Evolutionary conservation across 2,113 vertebrate species (phyloP).

Genomic region (Eulacestoma nigropectus): DNA sequence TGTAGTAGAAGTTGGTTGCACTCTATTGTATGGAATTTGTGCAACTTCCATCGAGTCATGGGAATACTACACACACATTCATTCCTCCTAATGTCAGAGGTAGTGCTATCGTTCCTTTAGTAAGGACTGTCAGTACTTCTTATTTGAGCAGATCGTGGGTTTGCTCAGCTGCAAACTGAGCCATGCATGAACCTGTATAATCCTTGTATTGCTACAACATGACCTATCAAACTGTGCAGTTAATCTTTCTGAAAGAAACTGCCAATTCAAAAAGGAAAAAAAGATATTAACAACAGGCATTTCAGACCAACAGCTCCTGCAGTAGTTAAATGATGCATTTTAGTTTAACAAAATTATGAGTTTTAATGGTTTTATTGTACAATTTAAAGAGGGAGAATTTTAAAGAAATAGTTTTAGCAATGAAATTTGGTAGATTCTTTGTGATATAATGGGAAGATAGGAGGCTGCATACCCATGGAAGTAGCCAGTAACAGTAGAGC

Average conservation of each 20-base stretch:
- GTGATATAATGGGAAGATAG: neutral
- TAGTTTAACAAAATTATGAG: neutral
- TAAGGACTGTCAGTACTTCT: neutral
- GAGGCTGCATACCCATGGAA: neutral
- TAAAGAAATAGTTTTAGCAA: neutral
- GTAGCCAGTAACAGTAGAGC: neutral
- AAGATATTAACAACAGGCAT: neutral
- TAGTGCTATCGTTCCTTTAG: neutral
- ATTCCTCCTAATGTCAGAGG: neutral
- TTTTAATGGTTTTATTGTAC: neutral
- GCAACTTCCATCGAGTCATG: neutral
- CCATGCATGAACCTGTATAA: neutral
- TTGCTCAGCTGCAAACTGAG: neutral
- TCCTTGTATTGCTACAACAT: neutral
- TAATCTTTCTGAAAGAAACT: neutral
- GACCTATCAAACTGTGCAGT: neutral
- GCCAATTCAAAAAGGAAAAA: neutral
- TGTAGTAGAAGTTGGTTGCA: neutral
- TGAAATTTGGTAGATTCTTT: neutral
- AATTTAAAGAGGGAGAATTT: neutral
- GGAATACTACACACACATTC: neutral
- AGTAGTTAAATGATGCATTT: neutral
- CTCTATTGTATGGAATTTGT: neutral
- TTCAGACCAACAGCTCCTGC: neutral
- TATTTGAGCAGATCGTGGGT: neutral